Percentiles rank a stretch among this genome's conserved stretches.
Evolutionary conservation across 2,113 vertebrate genomes (phyloP).

Genomic region (Brachirus orientalis): DNA sequence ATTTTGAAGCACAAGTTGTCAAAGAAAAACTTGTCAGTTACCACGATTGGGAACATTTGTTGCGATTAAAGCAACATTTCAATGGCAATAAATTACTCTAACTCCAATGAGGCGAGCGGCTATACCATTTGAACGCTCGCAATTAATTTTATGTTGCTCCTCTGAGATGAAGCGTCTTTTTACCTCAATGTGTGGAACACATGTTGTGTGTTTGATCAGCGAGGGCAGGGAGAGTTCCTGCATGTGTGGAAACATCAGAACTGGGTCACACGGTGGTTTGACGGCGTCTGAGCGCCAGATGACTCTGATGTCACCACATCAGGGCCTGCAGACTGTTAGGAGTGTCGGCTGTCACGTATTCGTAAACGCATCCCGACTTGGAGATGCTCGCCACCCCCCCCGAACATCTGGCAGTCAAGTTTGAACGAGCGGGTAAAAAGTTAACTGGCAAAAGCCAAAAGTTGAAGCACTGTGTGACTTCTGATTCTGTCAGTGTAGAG

Average conservation of each 20-base stretch:
- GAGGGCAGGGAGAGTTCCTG: slow-evolving; percentile 43
- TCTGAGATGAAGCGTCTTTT: slow-evolving; percentile 25
- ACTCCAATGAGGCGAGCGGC: background rate
- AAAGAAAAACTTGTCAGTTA: too few relatives aligned
- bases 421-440: slow-evolving; percentile 20
- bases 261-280: slow-evolving; percentile 48
- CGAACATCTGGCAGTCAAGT: slow-evolving; percentile 31
- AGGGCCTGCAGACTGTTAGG: background rate
- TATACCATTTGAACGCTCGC: slow-evolving; percentile 53
- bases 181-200: slow-evolving; percentile 65
- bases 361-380: slow-evolving; percentile 5
- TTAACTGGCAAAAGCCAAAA: too few relatives aligned
- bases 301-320: slow-evolving; percentile 17
- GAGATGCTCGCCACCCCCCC: background rate
- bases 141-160: slow-evolving; percentile 44
- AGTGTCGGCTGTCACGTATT: background rate
- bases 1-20: too few relatives aligned
- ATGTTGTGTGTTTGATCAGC: slow-evolving; percentile 54
- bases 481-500: slow-evolving; percentile 24
- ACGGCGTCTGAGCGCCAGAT: slow-evolving; percentile 4
- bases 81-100: slow-evolving; percentile 5
- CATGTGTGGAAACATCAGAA: slow-evolving; percentile 50
- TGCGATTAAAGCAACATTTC: slow-evolving; percentile 20
- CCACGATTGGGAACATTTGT: background rate
- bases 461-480: slow-evolving; percentile 33